Conservation (phyloP, 2,113 vertebrate species). For the Ammodytes marinus region DNA sequence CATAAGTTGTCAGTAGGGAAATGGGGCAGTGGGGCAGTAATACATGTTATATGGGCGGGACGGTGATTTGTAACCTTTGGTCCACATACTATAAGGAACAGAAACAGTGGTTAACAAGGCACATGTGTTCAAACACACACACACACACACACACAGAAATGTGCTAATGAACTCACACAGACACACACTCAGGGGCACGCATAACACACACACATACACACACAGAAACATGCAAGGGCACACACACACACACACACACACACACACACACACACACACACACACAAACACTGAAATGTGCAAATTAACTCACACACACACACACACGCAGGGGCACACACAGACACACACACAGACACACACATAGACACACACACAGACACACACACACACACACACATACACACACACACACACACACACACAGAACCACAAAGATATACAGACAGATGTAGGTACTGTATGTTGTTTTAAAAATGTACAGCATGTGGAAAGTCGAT, state of each 20-base stretch:
- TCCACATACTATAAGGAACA: constrained; percentile 61
- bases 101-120: constrained; percentile 62
- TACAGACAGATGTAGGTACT: background rate
- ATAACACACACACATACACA: background rate
- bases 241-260: constrained; percentile 44
- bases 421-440: background rate
- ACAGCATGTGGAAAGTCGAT: background rate
- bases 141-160: background rate
- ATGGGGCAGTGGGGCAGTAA: constrained; percentile 55
- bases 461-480: constrained; percentile 15
- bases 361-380: constrained; percentile 28
- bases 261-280: constrained; percentile 6
- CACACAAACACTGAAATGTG: constrained; percentile 53
- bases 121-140: constrained; percentile 65
- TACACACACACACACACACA: constrained; percentile 1
- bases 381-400: constrained; percentile 7
- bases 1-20: constrained; percentile 36
- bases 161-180: background rate
- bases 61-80: constrained; percentile 66
- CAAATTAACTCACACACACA: constrained; percentile 52
- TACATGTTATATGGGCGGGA: constrained; percentile 56
- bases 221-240: no score
- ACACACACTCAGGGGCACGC: constrained; percentile 21
- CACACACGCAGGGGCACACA: constrained; percentile 26
- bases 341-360: constrained; percentile 6